These are phyloP conservation scores for Montipora efflorescens DNA, from an alignment of 64 coral and sea anemone genomes.

Conservation along the genomic window DNA sequence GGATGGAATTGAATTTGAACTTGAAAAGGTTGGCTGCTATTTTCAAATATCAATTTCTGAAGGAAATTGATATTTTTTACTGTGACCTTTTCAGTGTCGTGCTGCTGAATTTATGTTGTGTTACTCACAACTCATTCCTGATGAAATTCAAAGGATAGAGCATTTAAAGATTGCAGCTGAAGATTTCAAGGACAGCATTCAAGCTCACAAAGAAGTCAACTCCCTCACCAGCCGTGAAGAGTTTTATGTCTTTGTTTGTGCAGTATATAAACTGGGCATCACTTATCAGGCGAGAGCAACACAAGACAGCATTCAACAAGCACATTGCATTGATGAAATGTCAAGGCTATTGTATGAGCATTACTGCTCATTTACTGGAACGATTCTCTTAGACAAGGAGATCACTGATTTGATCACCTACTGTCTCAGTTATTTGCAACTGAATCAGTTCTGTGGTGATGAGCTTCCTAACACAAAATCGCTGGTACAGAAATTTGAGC, in stretches of 20 bases:
- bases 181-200: constrained; percentile 92
- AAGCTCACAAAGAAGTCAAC: constrained; percentile 68
- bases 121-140: constrained; percentile 67
- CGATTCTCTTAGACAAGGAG: constrained; percentile 60
- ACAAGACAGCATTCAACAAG: constrained; percentile 12
- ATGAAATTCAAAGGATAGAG: constrained; percentile 42
- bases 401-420: constrained; percentile 51
- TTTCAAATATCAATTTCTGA: too few relatives aligned
- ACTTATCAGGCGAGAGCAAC: constrained; percentile 20
- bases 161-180: constrained; percentile 62
- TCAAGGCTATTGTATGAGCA: constrained; percentile 77
- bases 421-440: constrained; percentile 46
- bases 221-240: constrained; percentile 91
- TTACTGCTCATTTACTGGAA: constrained; percentile 79
- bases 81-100: constrained; percentile 46
- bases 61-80: background rate
- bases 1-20: too few relatives aligned
- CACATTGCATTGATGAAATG: constrained; percentile 29
- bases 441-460: constrained; percentile 42
- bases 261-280: constrained; percentile 76
- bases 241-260: constrained; percentile 83
- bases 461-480: constrained; percentile 11
- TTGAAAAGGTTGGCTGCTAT: too few relatives aligned
- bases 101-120: constrained; percentile 82
- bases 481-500: background rate